A percentile compares a stretch with the other conserved stretches of the same genome.
phyloP scores from a whole-genome alignment of 2,113 vertebrate genomes.

The Felis chaus region DNA sequence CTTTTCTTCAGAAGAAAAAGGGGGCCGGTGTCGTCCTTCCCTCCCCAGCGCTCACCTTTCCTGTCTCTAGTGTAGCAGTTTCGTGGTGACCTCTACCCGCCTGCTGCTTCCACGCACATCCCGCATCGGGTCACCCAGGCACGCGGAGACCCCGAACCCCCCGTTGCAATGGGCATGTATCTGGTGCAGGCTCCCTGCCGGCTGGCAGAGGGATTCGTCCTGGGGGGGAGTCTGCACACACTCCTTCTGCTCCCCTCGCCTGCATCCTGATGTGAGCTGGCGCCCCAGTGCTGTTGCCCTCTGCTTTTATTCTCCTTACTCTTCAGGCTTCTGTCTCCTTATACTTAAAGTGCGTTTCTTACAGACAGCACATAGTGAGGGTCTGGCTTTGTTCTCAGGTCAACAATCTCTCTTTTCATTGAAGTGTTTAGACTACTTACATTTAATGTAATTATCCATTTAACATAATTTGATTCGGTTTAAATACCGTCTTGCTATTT shows the following conservation, averaged over 20 bases:
- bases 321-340: neutral
- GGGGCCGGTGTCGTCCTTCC: too few relatives aligned
- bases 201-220: neutral
- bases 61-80: neutral
- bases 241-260: neutral
- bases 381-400: neutral
- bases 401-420: neutral
- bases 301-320: neutral
- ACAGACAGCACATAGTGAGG: accelerated
- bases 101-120: neutral
- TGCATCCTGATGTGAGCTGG: accelerated
- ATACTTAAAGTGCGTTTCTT: neutral
- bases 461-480: neutral
- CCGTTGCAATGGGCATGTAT: accelerated
- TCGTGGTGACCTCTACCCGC: neutral
- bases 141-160: neutral
- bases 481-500: neutral
- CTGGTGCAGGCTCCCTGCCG: neutral
- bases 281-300: too few relatives aligned
- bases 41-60: neutral
- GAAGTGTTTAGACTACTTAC: neutral
- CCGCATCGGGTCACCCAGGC: accelerated
- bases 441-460: neutral
- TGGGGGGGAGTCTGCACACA: neutral
- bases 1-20: neutral